Base-by-base conservation (phyloP, 2,888 invertebrate species). In the Aethes cnicana region DNA sequence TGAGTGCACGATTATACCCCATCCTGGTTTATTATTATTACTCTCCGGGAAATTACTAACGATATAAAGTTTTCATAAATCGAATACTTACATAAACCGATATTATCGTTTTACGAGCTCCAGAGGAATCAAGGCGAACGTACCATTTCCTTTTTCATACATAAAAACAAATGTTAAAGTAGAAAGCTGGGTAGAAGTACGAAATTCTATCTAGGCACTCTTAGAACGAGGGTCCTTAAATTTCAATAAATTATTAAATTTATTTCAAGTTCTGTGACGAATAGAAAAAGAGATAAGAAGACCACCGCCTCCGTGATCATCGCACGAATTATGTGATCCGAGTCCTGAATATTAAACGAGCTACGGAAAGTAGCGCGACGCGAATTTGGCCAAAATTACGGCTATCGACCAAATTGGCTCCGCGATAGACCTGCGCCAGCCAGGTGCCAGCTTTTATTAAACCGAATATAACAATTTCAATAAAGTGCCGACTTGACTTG, bases 271-370 rank as follows among this genome's bases (percentile, higher is more conserved):
- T 74, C 61, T 70, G 71, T 76, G 78, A 73, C 68, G 77, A 78
- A 78, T 77, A 77, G 74, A 77, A 77, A 73, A 77, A 75, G 70
- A 77, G 74, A 80, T 81, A 82, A 81, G 80, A 77, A 80, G 77
- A 68, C 68, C 67, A 63, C 63, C 68, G 70, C 73, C 71, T 75
- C 73, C 68, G 74, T 78, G 81, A 84, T 82, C 81, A 81, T 72
- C 75, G 71, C 72, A 66, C 76, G 77, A 84, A 84, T 84, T 83
- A 84, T 81, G 77, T 73, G 74, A 67, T 71, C 62, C 81, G 77
- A 73, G 80, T 56, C 67, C 62, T 76, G 84, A 85, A 85, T 85
- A 77, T 74, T 74, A 79, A 84, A 77, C 70, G 74, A 69, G 71
- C 68, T 69, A 67, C 68, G 63, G 64, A 72, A 76, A 76, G 70